A percentile compares a stretch with the other conserved stretches of the same genome.
Conservation (phyloP, 2,888 invertebrate genomes). For the Melangyna quadrimaculata region DNA sequence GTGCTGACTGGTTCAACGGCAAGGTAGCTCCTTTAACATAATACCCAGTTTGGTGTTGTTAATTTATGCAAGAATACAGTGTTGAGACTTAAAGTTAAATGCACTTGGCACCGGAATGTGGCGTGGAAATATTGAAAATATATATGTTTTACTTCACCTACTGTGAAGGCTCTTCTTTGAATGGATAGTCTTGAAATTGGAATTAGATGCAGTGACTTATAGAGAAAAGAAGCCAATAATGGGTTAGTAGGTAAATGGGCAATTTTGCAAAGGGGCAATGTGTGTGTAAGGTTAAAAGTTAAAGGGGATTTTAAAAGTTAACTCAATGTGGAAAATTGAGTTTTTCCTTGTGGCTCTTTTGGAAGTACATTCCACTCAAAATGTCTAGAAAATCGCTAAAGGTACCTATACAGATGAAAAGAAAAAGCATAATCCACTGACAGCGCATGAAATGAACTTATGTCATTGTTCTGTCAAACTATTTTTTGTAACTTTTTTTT, state of each 20-base stretch:
- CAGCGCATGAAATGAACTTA: no score
- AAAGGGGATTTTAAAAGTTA: neutral
- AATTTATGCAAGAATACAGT: constrained; percentile 64
- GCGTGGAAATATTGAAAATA: constrained; percentile 59
- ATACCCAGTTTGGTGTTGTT: constrained; percentile 50
- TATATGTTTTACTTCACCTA: neutral
- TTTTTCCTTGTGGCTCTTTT: neutral
- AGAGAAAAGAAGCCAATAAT: neutral
- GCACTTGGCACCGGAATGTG: constrained; percentile 62
- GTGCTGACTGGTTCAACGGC: neutral
- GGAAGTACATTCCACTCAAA: neutral
- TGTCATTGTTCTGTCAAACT: no score
- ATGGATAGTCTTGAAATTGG: neutral
- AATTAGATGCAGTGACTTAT: neutral
- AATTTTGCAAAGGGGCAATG: neutral
- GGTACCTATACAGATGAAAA: no score
- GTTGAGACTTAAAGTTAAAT: constrained; percentile 46
- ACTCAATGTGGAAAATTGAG: neutral
- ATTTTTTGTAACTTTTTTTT: no score
- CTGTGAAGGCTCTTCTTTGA: neutral
- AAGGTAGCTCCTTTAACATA: constrained; percentile 17
- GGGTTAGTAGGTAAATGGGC: constrained; percentile 22
- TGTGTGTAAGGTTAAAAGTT: neutral
- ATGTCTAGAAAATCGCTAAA: no score
- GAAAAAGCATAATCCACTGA: no score